Evolutionary conservation across 2,888 invertebrate species (phyloP).

Genomic region (Temnothorax unifasciatus): DNA sequence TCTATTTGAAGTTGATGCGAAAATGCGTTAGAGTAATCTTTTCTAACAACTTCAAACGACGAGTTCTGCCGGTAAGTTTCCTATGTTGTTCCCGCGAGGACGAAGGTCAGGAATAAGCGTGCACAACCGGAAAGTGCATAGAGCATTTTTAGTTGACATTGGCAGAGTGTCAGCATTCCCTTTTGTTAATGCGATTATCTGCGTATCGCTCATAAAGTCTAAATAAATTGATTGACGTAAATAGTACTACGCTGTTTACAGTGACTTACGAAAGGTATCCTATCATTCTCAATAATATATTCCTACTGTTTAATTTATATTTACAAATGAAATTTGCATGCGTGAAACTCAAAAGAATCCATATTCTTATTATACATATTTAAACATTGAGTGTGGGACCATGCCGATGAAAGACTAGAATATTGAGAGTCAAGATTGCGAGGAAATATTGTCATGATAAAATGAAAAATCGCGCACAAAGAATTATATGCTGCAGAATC

Average conservation of each 20-base stretch:
- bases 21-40: conserved; percentile 39
- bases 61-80: conserved; percentile 25
- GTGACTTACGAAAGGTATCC: background rate
- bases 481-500: background rate
- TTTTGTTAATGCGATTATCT: conserved; percentile 1
- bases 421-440: background rate
- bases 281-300: background rate
- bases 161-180: background rate
- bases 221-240: conserved; percentile 21
- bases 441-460: background rate
- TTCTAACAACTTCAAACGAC: conserved; percentile 47
- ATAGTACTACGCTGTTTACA: background rate
- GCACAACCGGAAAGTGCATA: background rate
- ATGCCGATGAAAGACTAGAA: background rate
- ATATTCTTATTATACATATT: background rate
- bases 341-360: background rate
- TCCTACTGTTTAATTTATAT: background rate
- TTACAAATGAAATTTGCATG: conserved; percentile 3
- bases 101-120: conserved; percentile 39
- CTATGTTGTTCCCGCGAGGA: conserved; percentile 18
- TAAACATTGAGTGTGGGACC: background rate
- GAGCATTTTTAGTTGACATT: conserved; percentile 23
- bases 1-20: conserved; percentile 42
- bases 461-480: background rate
- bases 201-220: background rate